Evolutionary conservation across 1,140 invertebrate species (phyloP).

Genomic region (Microplitis demolitor): DNA sequence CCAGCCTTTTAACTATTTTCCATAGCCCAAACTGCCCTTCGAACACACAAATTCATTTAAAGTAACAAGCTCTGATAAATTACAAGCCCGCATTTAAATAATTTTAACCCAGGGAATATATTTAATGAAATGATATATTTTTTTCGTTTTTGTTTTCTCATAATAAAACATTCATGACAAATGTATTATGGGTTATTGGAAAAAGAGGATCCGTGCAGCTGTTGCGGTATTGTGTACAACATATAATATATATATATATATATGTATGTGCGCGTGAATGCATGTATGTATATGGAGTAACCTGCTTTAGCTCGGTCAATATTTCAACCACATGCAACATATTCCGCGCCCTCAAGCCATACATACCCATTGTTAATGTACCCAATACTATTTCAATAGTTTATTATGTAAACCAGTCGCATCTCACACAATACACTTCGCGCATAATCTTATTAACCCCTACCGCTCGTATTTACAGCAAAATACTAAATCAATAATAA

Average conservation of each 20-base stretch:
- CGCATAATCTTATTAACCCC: too few species aligned
- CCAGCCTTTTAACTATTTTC: too few species aligned
- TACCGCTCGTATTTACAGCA: background rate
- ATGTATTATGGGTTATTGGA: background rate
- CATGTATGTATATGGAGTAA: too few species aligned
- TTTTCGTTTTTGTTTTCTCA: background rate
- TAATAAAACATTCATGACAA: background rate
- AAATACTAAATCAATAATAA: background rate
- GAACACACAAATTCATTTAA: too few species aligned
- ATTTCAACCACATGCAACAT: background rate
- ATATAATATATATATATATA: background rate
- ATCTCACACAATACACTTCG: background rate
- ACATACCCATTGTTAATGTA: too few species aligned
- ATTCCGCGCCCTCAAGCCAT: background rate
- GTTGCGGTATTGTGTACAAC: background rate
- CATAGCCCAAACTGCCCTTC: too few species aligned
- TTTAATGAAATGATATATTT: too few species aligned
- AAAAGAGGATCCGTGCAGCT: background rate
- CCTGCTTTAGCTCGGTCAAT: background rate
- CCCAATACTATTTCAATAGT: background rate
- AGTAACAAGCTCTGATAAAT: too few species aligned
- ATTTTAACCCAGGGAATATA: too few species aligned
- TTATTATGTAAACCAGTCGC: background rate
- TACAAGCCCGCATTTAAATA: too few species aligned
- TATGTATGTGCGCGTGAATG: too few species aligned